A percentile compares a stretch with the other conserved stretches of the same genome.
phyloP scores from a whole-genome alignment of 1,140 invertebrate species.

The Dendroctonus ponderosae region DNA sequence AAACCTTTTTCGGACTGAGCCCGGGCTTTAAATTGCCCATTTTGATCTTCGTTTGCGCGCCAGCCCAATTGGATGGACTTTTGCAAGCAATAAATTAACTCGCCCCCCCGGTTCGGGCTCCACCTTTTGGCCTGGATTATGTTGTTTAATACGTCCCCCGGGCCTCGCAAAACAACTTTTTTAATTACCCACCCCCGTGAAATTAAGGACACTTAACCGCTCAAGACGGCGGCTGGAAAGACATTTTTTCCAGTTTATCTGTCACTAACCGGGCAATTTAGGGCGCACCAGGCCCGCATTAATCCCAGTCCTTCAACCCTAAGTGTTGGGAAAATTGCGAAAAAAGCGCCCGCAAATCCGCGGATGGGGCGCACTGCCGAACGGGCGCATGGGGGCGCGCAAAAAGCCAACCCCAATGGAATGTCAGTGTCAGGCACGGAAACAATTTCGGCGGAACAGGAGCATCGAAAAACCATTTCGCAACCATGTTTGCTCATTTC shows the following conservation, averaged over 20 bases:
- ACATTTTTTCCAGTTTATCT: slow-evolving; percentile 4
- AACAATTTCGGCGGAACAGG: slow-evolving; percentile 25
- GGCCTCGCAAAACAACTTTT: neutral
- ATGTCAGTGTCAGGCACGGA: slow-evolving; percentile 27
- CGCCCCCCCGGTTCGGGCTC: too few species aligned
- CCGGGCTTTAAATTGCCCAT: too few species aligned
- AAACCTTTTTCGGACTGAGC: neutral
- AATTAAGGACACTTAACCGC: slow-evolving; percentile 2
- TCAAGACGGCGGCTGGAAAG: neutral
- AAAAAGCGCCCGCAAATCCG: too few species aligned
- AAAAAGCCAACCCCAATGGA: neutral
- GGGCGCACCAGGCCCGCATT: too few species aligned
- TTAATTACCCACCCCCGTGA: slow-evolving; percentile 2
- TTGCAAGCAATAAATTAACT: too few species aligned
- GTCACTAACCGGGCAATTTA: neutral
- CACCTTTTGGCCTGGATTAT: too few species aligned
- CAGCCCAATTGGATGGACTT: too few species aligned
- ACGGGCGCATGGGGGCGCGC: too few species aligned
- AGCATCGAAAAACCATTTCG: slow-evolving; percentile 32
- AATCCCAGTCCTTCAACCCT: too few species aligned
- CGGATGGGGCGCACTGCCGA: neutral
- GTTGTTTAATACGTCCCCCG: too few species aligned
- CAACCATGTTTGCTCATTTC: slow-evolving; percentile 34
- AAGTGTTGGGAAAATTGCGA: too few species aligned
- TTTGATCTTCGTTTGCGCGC: too few species aligned